These are phyloP conservation scores for Actenoides hombroni DNA, from an alignment of 2,113 vertebrate species.

Conservation along the genomic window DNA sequence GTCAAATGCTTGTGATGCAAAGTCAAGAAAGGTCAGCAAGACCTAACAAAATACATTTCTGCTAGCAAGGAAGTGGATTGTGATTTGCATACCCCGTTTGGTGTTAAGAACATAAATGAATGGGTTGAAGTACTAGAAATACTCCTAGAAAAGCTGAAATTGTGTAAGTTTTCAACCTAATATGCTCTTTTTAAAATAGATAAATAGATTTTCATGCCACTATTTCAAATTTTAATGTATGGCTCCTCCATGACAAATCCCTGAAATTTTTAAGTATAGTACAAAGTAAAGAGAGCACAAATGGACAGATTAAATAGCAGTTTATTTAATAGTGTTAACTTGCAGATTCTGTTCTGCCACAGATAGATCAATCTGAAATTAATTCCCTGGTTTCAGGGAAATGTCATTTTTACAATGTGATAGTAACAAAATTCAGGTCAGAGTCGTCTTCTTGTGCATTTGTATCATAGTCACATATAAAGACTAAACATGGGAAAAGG, in stretches of 20 bases:
- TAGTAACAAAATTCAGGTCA: neutral
- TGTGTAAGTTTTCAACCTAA: neutral
- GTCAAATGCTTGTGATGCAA: neutral
- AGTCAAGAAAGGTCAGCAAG: neutral
- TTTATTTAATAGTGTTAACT: neutral
- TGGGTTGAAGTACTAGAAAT: neutral
- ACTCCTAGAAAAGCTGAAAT: neutral
- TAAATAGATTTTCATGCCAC: neutral
- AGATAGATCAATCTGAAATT: neutral
- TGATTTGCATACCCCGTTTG: neutral
- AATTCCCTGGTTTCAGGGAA: neutral
- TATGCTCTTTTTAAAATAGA: neutral
- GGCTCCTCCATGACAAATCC: neutral
- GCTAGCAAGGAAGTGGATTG: neutral
- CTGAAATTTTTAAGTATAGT: neutral
- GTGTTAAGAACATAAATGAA: neutral
- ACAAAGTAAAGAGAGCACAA: neutral
- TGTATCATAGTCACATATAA: neutral
- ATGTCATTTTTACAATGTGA: neutral
- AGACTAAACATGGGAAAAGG: neutral
- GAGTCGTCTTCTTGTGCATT: neutral
- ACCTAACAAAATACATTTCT: neutral
- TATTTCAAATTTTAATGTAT: neutral
- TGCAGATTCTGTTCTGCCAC: neutral
- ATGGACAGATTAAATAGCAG: neutral